Conservation (phyloP, 2,888 invertebrate species). For the Sesia apiformis region DNA sequence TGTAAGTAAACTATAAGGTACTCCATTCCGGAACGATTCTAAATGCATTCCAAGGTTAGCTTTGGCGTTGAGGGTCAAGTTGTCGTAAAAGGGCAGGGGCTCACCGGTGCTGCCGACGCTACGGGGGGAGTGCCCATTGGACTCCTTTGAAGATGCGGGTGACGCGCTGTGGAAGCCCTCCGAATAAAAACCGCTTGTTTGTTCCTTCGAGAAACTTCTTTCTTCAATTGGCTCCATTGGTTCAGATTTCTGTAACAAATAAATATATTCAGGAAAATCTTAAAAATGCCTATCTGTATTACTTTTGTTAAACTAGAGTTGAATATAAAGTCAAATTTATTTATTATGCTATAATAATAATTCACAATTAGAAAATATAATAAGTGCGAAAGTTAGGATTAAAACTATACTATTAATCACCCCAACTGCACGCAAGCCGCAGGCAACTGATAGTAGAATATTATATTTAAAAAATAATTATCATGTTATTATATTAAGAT, state of each 20-base stretch:
- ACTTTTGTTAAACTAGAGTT: too few relatives aligned
- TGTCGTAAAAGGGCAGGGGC: conserved; percentile 52
- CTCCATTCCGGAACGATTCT: conserved; percentile 50
- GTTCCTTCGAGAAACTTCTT: conserved; percentile 66
- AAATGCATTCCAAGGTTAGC: conserved; percentile 60
- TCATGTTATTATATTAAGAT: too few relatives aligned
- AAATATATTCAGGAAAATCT: neutral
- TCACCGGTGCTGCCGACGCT: conserved; percentile 60
- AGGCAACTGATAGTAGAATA: too few relatives aligned
- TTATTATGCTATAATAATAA: too few relatives aligned
- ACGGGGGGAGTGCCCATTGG: conserved; percentile 63
- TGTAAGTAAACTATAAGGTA: conserved; percentile 76
- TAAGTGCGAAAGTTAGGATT: too few relatives aligned
- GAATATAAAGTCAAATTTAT: too few relatives aligned
- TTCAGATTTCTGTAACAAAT: conserved; percentile 71
- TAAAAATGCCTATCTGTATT: neutral
- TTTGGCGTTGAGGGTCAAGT: conserved; percentile 54
- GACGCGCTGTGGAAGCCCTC: conserved; percentile 76
- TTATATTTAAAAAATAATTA: too few relatives aligned
- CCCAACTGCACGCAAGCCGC: too few relatives aligned
- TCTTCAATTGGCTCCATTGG: conserved; percentile 62
- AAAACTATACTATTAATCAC: too few relatives aligned
- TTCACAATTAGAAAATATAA: too few relatives aligned
- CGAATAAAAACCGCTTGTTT: conserved; percentile 76
- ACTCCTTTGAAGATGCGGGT: conserved; percentile 73